phyloP scores from a whole-genome alignment of 2,797 vertebrate genomes.

The Eulemur albifrons region DNA sequence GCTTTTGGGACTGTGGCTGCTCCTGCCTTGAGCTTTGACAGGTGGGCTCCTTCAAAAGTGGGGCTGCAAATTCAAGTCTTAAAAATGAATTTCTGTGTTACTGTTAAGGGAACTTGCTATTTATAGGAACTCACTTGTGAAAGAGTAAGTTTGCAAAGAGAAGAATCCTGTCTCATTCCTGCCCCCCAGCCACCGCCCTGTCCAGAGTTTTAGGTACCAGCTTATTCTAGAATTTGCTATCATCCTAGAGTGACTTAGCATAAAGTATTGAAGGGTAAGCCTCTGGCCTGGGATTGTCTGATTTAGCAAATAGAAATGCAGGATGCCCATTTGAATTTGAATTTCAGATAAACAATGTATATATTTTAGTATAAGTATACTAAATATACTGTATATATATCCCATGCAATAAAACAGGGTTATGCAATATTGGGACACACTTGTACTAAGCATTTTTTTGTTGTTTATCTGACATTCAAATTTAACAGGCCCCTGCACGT shows the following conservation, averaged over 20 bases:
- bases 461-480: neutral
- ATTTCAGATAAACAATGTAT: slow-evolving; percentile 12
- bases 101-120: neutral
- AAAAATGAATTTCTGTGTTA: slow-evolving; percentile 37
- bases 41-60: neutral
- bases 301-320: neutral
- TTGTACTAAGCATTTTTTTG: neutral
- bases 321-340: neutral
- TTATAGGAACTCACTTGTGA: neutral
- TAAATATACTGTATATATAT: neutral
- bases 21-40: neutral
- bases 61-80: neutral
- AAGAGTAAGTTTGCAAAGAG: neutral
- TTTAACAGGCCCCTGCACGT: neutral
- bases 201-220: neutral
- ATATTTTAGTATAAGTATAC: neutral
- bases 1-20: neutral
- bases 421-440: neutral
- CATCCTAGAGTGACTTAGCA: neutral
- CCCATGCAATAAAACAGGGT: neutral
- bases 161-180: neutral
- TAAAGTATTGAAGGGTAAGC: neutral
- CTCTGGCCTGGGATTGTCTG: neutral
- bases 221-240: neutral
- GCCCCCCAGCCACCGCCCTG: neutral